Conservation (phyloP, 2,113 vertebrate genomes). For the Rhipidura dahli region DNA sequence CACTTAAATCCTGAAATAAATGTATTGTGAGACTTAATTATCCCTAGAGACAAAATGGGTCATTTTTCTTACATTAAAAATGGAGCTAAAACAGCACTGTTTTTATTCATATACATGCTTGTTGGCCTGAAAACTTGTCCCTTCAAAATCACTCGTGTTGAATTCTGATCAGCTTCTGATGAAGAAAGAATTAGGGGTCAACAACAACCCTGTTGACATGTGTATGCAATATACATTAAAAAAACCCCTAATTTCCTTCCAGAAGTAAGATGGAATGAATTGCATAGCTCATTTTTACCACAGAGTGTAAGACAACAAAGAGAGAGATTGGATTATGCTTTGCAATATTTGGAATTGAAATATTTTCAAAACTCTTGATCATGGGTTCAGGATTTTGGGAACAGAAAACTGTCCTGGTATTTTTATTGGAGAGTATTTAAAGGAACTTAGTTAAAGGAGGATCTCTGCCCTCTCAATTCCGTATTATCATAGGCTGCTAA, state of each 20-base stretch:
- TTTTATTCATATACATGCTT: slow-evolving; percentile 56
- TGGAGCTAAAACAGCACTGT: neutral
- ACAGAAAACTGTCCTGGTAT: neutral
- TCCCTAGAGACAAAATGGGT: slow-evolving; percentile 25
- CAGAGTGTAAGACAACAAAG: neutral
- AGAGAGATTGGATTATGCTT: neutral
- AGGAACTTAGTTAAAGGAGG: neutral
- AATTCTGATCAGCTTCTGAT: slow-evolving; percentile 50
- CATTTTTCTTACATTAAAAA: slow-evolving; percentile 63
- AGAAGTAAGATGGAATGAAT: neutral
- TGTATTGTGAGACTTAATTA: slow-evolving; percentile 35
- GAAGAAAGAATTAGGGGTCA: slow-evolving; percentile 35
- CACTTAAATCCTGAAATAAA: slow-evolving; percentile 62
- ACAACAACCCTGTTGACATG: neutral
- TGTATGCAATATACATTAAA: slow-evolving; percentile 19
- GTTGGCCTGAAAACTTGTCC: slow-evolving; percentile 25
- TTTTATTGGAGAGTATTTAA: neutral
- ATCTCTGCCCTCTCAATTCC: neutral
- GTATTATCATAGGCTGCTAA: neutral
- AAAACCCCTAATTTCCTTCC: neutral
- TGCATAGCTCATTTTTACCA: neutral
- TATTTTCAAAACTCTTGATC: neutral
- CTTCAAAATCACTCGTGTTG: slow-evolving; percentile 45
- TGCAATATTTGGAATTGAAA: neutral
- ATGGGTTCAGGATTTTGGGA: neutral